Percentiles rank a stretch among this genome's conserved stretches.
Evolutionary conservation across 2,888 invertebrate species (phyloP).

Genomic region (Parochlus steinenii): DNA sequence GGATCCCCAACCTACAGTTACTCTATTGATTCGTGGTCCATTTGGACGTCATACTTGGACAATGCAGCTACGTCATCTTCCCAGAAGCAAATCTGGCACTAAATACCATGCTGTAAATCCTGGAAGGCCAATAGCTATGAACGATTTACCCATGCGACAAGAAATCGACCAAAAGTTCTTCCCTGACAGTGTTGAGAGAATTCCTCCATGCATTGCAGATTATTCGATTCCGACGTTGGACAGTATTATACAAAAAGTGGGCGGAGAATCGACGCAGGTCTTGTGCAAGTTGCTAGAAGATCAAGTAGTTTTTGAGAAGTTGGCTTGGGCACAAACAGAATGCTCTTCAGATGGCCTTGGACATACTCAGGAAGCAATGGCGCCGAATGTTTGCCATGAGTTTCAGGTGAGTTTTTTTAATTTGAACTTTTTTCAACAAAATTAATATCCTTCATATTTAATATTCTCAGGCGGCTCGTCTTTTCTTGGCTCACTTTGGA

Average conservation of each 20-base stretch:
- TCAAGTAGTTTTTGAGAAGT: slow-evolving; percentile 43
- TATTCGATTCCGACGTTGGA: slow-evolving; percentile 81
- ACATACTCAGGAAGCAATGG: slow-evolving; percentile 54
- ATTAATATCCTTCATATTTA: no score
- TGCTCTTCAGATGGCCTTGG: slow-evolving; percentile 27
- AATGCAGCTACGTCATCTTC: slow-evolving; percentile 71
- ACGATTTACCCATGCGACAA: slow-evolving; percentile 43
- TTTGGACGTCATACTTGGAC: slow-evolving; percentile 95
- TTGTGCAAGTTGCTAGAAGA: slow-evolving; percentile 56
- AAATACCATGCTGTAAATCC: slow-evolving; percentile 35
- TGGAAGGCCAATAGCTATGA: slow-evolving; percentile 60
- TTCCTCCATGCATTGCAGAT: slow-evolving; percentile 73
- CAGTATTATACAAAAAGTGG: slow-evolving; percentile 44
- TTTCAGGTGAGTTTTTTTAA: no score
- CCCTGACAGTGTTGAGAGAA: slow-evolving; percentile 62
- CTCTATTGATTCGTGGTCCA: slow-evolving; percentile 72
- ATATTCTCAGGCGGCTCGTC: slow-evolving; percentile 84
- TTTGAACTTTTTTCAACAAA: no score
- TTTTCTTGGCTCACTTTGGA: slow-evolving; percentile 92
- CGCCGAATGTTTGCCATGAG: slow-evolving; percentile 72
- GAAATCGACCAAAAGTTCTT: slow-evolving; percentile 58
- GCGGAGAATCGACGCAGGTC: slow-evolving; percentile 34
- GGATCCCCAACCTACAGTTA: slow-evolving; percentile 86
- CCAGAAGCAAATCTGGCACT: slow-evolving; percentile 60
- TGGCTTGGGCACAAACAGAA: slow-evolving; percentile 33